These are phyloP conservation scores for Oryctes rhinoceros DNA, from an alignment of 1,140 invertebrate genomes.

Conservation along the genomic window DNA sequence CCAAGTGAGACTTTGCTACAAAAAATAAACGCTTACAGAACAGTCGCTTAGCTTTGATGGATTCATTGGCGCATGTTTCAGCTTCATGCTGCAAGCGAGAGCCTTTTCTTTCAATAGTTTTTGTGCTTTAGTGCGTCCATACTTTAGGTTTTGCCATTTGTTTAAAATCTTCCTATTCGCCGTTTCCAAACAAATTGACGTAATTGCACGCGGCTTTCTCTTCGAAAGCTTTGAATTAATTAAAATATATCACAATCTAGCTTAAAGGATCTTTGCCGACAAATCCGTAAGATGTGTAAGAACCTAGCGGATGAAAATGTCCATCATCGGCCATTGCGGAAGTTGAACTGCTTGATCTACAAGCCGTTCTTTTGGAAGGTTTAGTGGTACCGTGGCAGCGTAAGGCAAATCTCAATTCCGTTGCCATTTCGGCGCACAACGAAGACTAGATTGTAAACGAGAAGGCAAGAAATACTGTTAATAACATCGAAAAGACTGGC, in stretches of 20 bases:
- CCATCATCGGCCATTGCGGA: conserved; percentile 55
- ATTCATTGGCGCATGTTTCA: too few relatives aligned
- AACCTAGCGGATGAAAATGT: conserved; percentile 60
- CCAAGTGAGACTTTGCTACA: too few relatives aligned
- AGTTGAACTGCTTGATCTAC: conserved; percentile 43
- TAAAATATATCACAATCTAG: conserved; percentile 43
- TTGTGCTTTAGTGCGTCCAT: too few relatives aligned
- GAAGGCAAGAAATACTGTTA: conserved; percentile 35
- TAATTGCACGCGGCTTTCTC: background rate
- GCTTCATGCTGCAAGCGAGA: too few relatives aligned
- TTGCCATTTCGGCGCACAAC: conserved; percentile 73
- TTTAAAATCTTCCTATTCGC: too few relatives aligned
- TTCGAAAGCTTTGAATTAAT: conserved; percentile 4
- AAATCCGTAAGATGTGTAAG: conserved; percentile 70
- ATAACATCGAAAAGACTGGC: background rate
- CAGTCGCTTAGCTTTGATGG: too few relatives aligned
- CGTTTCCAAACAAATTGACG: too few relatives aligned
- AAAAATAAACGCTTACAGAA: too few relatives aligned
- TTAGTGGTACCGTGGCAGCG: conserved; percentile 69
- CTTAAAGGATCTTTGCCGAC: conserved; percentile 66
- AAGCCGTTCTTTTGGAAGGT: conserved; percentile 61
- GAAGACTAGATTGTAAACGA: conserved; percentile 65
- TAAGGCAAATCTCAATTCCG: conserved; percentile 74
- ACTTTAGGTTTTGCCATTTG: too few relatives aligned
- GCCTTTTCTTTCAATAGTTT: too few relatives aligned